Conservation (phyloP, 2,888 invertebrate genomes). For the Chrysolina americana region DNA sequence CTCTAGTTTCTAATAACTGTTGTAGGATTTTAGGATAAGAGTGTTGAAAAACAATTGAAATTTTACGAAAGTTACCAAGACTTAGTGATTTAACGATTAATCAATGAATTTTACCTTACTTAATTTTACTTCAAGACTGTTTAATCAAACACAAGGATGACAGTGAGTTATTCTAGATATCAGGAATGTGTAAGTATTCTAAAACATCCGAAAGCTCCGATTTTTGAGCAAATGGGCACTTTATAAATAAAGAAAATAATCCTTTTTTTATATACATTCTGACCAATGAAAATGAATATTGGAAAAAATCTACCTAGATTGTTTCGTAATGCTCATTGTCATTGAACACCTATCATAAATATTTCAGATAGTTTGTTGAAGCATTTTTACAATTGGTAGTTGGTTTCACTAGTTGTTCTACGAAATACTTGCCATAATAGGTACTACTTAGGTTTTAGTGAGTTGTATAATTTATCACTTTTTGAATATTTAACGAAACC, state of each 20-base stretch:
- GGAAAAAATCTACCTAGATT: neutral
- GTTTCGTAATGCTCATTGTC: neutral
- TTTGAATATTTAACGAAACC: neutral
- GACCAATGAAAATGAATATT: no score
- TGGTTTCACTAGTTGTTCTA: conserved; percentile 20
- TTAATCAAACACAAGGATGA: neutral
- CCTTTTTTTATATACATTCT: no score
- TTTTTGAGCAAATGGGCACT: no score
- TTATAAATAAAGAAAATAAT: no score
- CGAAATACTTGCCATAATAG: conserved; percentile 17
- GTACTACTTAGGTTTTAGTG: conserved; percentile 28
- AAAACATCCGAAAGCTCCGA: neutral
- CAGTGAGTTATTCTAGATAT: neutral
- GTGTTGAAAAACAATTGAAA: conserved; percentile 41
- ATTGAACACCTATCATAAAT: neutral
- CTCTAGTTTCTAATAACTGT: conserved; percentile 15
- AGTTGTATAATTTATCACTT: conserved; percentile 18
- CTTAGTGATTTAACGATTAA: conserved; percentile 38
- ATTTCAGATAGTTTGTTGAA: conserved; percentile 9
- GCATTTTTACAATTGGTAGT: conserved; percentile 5
- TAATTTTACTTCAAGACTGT: conserved; percentile 15
- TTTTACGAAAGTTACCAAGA: conserved; percentile 53
- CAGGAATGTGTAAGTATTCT: neutral
- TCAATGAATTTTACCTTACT: conserved; percentile 1
- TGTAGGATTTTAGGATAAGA: neutral